phyloP scores from a whole-genome alignment of 2,888 invertebrate species.

The Sceliomorpha sp. region DNA sequence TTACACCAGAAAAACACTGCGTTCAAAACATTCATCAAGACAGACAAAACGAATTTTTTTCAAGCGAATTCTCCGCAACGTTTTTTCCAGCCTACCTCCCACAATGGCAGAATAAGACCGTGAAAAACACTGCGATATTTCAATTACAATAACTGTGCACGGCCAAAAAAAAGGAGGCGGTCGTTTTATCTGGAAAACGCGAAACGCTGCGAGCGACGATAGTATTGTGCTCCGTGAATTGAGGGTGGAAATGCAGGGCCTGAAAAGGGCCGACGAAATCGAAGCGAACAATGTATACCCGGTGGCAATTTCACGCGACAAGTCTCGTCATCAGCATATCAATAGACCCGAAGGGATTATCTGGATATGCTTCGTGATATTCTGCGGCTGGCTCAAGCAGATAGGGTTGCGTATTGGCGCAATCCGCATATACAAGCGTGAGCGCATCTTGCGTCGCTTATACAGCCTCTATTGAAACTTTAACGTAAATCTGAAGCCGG shows the following conservation, averaged over 20 bases:
- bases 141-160: not conserved
- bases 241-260: conserved; percentile 60
- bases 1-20: too few relatives aligned
- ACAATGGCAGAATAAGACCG: too few relatives aligned
- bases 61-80: too few relatives aligned
- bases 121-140: too few relatives aligned
- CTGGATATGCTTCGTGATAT: conserved; percentile 76
- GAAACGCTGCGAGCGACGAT: conserved; percentile 67
- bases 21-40: too few relatives aligned
- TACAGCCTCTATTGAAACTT: conserved; percentile 47
- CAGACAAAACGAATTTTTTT: too few relatives aligned
- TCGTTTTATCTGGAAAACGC: conserved; percentile 56
- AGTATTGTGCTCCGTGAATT: conserved; percentile 63
- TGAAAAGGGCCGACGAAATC: conserved; percentile 66
- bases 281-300: conserved; percentile 73
- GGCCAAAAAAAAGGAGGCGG: conserved; percentile 5
- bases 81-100: too few relatives aligned
- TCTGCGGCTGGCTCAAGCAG: conserved; percentile 77
- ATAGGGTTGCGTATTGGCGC: conserved; percentile 76
- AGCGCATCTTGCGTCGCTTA: conserved; percentile 50
- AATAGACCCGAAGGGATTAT: conserved; percentile 77
- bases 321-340: conserved; percentile 80
- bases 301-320: conserved; percentile 81
- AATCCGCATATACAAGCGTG: too few relatives aligned
- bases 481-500: conserved; percentile 47